Conservation (phyloP, 2,113 vertebrate species). For the Periophthalmodon schlosseri region DNA sequence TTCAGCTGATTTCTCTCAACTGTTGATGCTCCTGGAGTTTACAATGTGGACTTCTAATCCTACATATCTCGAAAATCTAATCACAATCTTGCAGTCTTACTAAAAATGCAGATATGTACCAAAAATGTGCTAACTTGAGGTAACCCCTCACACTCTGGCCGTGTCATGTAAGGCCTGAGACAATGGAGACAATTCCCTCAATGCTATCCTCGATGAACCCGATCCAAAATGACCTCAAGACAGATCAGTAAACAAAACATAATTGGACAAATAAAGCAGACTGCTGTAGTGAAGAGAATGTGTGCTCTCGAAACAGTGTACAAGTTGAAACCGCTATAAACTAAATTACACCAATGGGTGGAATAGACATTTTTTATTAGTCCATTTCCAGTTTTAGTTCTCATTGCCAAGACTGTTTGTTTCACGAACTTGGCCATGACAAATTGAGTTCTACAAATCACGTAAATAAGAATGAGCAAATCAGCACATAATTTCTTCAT, state of each 20-base stretch:
- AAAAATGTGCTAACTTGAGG: neutral
- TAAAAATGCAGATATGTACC: neutral
- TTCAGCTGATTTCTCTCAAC: too few species aligned
- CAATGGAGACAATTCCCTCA: neutral
- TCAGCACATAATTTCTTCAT: slow-evolving; percentile 39
- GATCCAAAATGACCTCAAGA: neutral
- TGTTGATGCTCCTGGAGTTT: too few species aligned
- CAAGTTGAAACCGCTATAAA: neutral
- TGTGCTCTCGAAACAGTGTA: neutral
- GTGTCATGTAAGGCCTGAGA: neutral
- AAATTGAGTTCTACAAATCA: slow-evolving; percentile 1
- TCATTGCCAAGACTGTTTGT: neutral
- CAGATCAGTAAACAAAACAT: slow-evolving; percentile 1
- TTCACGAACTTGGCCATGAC: neutral
- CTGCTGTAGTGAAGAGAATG: neutral
- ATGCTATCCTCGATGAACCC: neutral
- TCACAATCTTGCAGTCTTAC: too few species aligned
- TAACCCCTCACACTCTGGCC: neutral
- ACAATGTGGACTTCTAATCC: too few species aligned
- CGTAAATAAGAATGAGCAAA: slow-evolving; percentile 8
- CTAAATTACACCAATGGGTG: neutral
- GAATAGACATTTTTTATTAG: neutral
- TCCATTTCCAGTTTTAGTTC: neutral
- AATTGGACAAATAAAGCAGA: slow-evolving; percentile 25
- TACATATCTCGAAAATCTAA: too few species aligned